These are phyloP conservation scores for Contarinia nasturtii DNA, from an alignment of 1,140 invertebrate genomes.

Conservation along the genomic window DNA sequence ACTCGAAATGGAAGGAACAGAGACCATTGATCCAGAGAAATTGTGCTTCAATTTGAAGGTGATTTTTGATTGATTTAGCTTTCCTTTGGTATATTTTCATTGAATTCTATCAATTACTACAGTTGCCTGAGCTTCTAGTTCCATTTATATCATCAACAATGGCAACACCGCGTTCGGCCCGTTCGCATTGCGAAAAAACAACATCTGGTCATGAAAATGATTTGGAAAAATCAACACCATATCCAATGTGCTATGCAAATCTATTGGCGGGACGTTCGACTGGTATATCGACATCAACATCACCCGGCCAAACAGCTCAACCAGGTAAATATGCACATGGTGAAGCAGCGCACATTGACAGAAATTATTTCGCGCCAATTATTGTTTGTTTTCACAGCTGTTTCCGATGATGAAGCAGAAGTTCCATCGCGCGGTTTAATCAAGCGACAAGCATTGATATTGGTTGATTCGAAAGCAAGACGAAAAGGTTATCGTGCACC, in stretches of 20 bases:
- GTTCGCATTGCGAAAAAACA: slow-evolving; percentile 4
- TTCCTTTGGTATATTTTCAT: too few relatives aligned
- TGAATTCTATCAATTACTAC: neutral
- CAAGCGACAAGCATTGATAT: slow-evolving; percentile 63
- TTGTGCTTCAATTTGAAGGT: too few relatives aligned
- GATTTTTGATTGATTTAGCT: neutral
- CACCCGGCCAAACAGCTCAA: slow-evolving; percentile 18
- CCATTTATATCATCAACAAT: neutral
- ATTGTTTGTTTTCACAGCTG: slow-evolving; percentile 17
- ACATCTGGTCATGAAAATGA: neutral
- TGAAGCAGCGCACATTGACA: neutral
- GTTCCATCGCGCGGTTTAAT: slow-evolving; percentile 55
- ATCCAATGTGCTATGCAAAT: slow-evolving; percentile 23
- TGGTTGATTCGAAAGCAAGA: slow-evolving; percentile 63
- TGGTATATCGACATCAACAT: slow-evolving; percentile 16
- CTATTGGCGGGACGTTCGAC: slow-evolving; percentile 18
- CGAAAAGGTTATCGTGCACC: slow-evolving; percentile 39
- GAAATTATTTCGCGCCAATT: neutral
- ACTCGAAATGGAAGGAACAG: neutral
- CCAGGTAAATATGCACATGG: slow-evolving; percentile 11
- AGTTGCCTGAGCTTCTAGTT: neutral
- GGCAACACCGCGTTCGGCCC: slow-evolving; percentile 5
- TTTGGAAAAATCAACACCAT: slow-evolving; percentile 19
- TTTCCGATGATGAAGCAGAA: slow-evolving; percentile 63
- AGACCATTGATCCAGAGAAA: too few relatives aligned